Percentiles rank a stretch among this genome's conserved stretches.
phyloP scores from a whole-genome alignment of 2,797 vertebrate genomes.

The Australoheros facetus region DNA sequence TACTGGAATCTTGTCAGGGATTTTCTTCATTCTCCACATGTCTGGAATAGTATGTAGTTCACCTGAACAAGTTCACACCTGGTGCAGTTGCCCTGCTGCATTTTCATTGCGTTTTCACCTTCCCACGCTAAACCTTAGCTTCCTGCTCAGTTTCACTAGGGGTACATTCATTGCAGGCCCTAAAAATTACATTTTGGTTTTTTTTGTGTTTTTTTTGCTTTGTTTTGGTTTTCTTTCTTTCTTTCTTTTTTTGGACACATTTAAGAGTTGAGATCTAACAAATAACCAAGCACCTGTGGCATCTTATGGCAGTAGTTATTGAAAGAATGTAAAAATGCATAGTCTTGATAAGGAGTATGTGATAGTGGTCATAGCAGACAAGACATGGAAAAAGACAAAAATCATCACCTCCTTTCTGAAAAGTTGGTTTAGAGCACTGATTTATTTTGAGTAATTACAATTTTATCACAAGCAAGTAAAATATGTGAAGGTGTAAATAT shows the following conservation, averaged over 20 bases:
- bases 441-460: background rate
- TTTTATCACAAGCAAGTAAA: background rate
- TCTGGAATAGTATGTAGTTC: slow-evolving; percentile 49
- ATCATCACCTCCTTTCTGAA: background rate
- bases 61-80: slow-evolving; percentile 60
- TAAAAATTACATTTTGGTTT: background rate
- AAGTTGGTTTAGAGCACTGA: background rate
- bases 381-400: background rate
- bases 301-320: background rate
- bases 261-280: background rate
- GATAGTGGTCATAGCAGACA: background rate
- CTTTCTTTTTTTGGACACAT: no score
- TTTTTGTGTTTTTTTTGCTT: background rate
- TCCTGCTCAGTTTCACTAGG: background rate
- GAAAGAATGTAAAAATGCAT: background rate
- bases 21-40: slow-evolving; percentile 62
- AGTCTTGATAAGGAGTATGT: background rate
- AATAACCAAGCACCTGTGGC: background rate
- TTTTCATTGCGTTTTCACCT: slow-evolving; percentile 20
- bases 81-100: slow-evolving; percentile 8
- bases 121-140: background rate
- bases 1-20: slow-evolving; percentile 23
- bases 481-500: background rate
- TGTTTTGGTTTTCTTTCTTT: no score
- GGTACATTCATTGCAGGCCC: background rate